Evolutionary conservation across 2,113 vertebrate genomes (phyloP), one percentile per base, ranked within the genome.

Genomic region (Arenaria interpres): DNA sequence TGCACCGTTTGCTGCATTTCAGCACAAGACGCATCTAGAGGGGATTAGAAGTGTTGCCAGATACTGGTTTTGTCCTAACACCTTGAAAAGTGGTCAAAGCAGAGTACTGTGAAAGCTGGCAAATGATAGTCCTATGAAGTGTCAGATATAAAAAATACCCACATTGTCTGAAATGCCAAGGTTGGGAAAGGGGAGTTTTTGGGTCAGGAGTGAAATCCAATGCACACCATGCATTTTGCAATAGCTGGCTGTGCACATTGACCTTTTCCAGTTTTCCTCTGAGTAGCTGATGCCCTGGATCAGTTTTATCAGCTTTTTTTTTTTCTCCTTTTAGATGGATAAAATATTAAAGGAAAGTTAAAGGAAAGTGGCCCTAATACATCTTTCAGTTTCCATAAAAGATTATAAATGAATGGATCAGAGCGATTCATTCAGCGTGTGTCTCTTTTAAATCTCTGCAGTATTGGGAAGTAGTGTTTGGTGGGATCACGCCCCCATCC

Each of bases 401-500:
- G n/a, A 86, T 81, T 51, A 75, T 62, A 85, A 92, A 88, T 88
- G 5, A 90, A 66, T 35, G 43, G 7, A 45, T 78, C 63, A 63
- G 76, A 56, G 54, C 15, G 46, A 51, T 92, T 50, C 25, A 46
- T 81, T 69, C 86, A 87, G 19, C 32, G 39, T 78, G 56, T 88
- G 46, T 91, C 69, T 72, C 7, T 1, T 68, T 85, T 62, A 87
- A 91, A 28, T 82, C 71, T 92, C 77, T 85, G n/a, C 9, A 79
- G 73, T 66, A 66, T 73, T 92, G 77, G 28, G 80, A 89, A 85
- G 85, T 82, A 89, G 24, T 6, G 13, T 78, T 95, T 93, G 69
- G 69, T 4, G 0, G 1, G 1, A 30, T 48, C 22, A 37, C 1
- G 0, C 20, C 76, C 72, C 15, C 2, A 2, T 92, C 79, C 50